Evolutionary conservation across 1,140 invertebrate genomes (phyloP), one percentile per base, ranked within the genome.

Genomic region (Lepidotrigona ventralis): DNA sequence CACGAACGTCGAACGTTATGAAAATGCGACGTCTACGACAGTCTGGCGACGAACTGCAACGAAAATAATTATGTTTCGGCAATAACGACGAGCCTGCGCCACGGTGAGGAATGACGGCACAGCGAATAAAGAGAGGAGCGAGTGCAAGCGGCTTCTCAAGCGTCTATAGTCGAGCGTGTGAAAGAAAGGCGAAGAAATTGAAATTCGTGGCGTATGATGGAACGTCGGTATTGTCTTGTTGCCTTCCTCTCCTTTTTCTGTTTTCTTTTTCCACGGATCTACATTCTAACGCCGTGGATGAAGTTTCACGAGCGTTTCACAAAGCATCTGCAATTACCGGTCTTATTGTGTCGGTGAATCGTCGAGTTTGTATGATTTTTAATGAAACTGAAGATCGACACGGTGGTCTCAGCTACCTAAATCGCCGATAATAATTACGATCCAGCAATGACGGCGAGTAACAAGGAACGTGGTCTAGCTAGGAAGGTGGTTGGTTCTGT

Each of bases 51-150:
- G 39, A 33, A 54, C 21, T 33, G 29, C 64, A 53, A 29, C 56
- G 68, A 77, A 84, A 86, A 87, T 87, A 87, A 87, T 87, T 87
- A 83, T 63, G 85, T 73, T 75, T 75, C 60, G 68, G 21, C 29
- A 39, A 68, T 29, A 68, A 68, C 39, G 33, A n/a, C 15, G 26
- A 21, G 19, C 6, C 2, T 3, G 26, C 63, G 39, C 68, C 39
- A 70, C 39, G 68, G 68, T 14, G 4, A 12, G 21, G 15, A 51
- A 71, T 4, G n/a, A 23, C 15, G 69, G 39, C 39, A 46, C 23
- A 5, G 23, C 23, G 68, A n/a, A 46, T 39, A 46, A 51, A 46
- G 29, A 23, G 1, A 39, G 15, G 11, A 3, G 33, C 19, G 19
- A 21, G 51, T 15, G 33, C 9, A 68, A 39, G 17, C 19, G 66